Conservation (phyloP, 1,140 invertebrate species). For the Dufourea novaeangliae region DNA sequence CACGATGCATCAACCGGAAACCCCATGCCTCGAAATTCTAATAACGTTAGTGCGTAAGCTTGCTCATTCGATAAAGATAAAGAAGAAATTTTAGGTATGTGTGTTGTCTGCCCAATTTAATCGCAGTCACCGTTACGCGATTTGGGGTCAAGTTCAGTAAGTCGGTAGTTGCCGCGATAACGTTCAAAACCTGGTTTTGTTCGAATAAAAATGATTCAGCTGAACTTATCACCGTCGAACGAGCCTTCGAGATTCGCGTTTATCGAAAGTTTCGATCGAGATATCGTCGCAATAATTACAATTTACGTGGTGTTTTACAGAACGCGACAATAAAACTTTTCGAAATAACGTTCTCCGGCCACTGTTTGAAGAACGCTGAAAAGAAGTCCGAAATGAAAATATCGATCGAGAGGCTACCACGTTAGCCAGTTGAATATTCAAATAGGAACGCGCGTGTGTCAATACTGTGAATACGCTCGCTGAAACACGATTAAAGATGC, state of each 20-base stretch:
- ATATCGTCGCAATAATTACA: no score
- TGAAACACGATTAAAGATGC: neutral
- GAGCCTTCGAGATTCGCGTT: no score
- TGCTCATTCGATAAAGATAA: neutral
- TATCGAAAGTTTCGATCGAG: no score
- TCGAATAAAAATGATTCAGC: neutral
- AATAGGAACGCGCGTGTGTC: neutral
- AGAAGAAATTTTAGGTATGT: neutral
- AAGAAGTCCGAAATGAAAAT: neutral
- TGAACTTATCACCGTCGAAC: no score
- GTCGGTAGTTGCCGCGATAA: neutral
- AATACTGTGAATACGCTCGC: no score
- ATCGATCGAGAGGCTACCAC: neutral
- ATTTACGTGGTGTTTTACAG: no score
- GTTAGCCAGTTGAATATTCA: neutral
- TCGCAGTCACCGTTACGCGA: neutral
- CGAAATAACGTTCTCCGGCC: no score
- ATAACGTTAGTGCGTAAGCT: no score
- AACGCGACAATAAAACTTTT: no score
- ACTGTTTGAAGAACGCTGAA: neutral
- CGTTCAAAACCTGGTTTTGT: neutral
- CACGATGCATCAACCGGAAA: no score
- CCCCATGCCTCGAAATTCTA: no score
- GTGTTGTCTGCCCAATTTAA: neutral
- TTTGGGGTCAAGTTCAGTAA: neutral